phyloP scores from a whole-genome alignment of 2,888 invertebrate species.

The Acanthosepion esculentum region DNA sequence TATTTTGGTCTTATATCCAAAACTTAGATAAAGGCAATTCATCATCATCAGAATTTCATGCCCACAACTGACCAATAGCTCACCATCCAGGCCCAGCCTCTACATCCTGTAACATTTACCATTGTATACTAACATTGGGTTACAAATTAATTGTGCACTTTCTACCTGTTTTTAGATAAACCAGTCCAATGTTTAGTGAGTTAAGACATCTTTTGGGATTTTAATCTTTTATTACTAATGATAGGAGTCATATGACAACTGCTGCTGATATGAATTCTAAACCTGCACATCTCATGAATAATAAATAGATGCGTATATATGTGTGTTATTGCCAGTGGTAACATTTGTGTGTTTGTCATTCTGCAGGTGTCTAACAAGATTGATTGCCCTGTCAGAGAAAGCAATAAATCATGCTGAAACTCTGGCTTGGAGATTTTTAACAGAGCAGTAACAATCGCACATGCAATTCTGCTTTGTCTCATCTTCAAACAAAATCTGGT shows the following conservation, averaged over 20 bases:
- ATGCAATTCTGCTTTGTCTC: neutral
- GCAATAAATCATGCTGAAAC: neutral
- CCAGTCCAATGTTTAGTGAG: neutral
- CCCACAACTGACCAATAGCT: too few species aligned
- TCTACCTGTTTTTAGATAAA: neutral
- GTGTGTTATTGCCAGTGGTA: neutral
- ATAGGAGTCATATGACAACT: neutral
- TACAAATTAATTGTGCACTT: neutral
- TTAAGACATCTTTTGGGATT: neutral
- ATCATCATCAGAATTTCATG: too few species aligned
- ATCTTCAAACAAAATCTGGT: neutral
- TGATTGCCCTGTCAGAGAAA: neutral
- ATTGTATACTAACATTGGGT: too few species aligned
- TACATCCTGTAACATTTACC: too few species aligned
- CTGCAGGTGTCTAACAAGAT: neutral
- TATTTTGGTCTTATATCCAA: too few species aligned
- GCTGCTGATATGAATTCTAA: neutral
- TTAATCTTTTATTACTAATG: neutral
- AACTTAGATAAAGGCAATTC: too few species aligned
- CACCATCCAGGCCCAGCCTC: too few species aligned
- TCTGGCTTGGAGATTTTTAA: neutral
- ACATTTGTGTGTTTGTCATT: neutral
- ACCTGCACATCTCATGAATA: neutral
- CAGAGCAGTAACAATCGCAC: neutral
- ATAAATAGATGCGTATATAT: neutral